Evolutionary conservation across 2,888 invertebrate species (phyloP), one percentile per base, ranked within the genome.

Genomic region (Hydriomena furcata): DNA sequence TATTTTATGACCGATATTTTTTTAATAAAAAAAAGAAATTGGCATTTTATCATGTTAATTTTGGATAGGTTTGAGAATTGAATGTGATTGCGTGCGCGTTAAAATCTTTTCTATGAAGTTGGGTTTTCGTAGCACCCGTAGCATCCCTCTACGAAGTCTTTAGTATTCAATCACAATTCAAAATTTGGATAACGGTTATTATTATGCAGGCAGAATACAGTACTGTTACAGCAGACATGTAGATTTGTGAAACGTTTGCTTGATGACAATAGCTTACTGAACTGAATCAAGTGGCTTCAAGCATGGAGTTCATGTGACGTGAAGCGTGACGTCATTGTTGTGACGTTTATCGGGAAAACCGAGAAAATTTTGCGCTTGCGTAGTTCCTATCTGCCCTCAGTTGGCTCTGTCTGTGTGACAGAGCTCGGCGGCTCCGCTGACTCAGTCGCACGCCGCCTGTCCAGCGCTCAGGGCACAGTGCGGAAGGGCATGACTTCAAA

Each of bases 361-460:
- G 66, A 74, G 76, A 73, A 76, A 76, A 78, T 71, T 68, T 69
- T 69, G 84, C 86, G 79, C 87, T 85, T 88, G 87, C 87, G 87
- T 82, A 72, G 79, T 79, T 76, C 74, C 76, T 73, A 68, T 68
- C 65, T 70, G 69, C 66, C 66, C 65, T 66, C 65, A 46, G 63
- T 20, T 31, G 41, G n/a, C 8, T 34, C 38, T 65, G 67, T 34
- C 38, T 65, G 67, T 60, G 66, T 70, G 76, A 67, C 68, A 63
- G 63, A 66, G 66, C 42, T 41, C 41, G 32, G 47, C 41, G 32
- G 47, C 65, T 61, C 60, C 66, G 52, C 61, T 27, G 48, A 36
- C 59, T 63, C 48, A 57, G 51, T 73, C 84, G 82, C 79, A 83
- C 82, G 82, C 65, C 81, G 79, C 73, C 71, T 78, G 73, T 71